Evolutionary conservation across 2,113 vertebrate species (phyloP).

Genomic region (Alligator sinensis): DNA sequence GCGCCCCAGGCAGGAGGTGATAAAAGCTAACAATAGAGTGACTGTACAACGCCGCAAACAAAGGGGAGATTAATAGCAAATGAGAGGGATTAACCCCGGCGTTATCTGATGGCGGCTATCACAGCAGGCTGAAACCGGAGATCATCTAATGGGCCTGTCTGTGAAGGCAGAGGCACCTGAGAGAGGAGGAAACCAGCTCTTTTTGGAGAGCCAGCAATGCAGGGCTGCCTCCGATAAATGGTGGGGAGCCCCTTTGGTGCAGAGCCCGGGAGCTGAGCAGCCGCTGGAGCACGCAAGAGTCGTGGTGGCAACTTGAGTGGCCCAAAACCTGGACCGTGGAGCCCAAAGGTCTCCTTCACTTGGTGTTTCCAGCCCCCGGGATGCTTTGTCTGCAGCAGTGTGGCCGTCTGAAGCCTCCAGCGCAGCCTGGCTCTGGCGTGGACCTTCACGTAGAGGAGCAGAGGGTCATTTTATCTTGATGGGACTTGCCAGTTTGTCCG

Average conservation of each 20-base stretch:
- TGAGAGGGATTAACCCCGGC: neutral
- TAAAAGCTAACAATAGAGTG: neutral
- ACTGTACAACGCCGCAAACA: neutral
- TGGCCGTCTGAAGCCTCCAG: neutral
- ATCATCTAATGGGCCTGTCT: neutral
- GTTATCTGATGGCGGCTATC: neutral
- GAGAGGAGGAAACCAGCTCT: neutral
- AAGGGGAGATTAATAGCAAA: neutral
- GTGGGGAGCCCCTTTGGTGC: neutral
- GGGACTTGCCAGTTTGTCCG: too few relatives aligned
- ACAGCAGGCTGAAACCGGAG: fast-evolving
- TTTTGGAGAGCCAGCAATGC: neutral
- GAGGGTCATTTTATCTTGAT: too few relatives aligned
- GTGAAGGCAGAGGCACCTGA: neutral
- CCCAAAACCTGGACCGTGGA: neutral
- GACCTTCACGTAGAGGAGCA: neutral
- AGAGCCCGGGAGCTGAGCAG: neutral
- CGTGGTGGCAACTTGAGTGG: neutral
- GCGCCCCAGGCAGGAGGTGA: neutral
- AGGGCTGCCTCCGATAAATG: neutral
- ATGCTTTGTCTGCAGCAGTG: neutral
- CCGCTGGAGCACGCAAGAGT: neutral
- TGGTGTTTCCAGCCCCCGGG: neutral
- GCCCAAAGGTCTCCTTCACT: neutral
- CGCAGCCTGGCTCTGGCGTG: neutral